A percentile compares a stretch with the other conserved stretches of the same genome.
phyloP scores from a whole-genome alignment of 2,888 invertebrate species.

The Parelbella ahira region DNA sequence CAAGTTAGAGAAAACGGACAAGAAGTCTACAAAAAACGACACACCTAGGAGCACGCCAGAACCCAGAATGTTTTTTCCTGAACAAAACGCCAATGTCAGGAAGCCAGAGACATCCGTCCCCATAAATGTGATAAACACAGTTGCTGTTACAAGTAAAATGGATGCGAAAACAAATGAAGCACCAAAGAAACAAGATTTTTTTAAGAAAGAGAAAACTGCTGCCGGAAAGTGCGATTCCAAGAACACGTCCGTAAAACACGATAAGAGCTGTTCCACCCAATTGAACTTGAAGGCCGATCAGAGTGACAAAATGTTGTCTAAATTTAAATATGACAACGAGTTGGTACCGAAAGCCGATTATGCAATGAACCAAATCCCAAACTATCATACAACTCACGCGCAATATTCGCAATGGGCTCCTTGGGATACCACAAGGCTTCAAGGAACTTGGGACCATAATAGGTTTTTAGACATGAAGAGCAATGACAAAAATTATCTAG shows the following conservation, averaged over 20 bases:
- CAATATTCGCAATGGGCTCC: conserved; percentile 84
- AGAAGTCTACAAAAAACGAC: conserved; percentile 58
- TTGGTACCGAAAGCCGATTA: conserved; percentile 82
- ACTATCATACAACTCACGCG: conserved; percentile 82
- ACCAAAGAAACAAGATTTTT: conserved; percentile 75
- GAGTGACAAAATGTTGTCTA: conserved; percentile 75
- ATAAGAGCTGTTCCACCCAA: conserved; percentile 63
- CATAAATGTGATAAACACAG: conserved; percentile 69
- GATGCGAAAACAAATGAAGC: conserved; percentile 63
- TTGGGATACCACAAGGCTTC: conserved; percentile 77
- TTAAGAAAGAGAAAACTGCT: conserved; percentile 73
- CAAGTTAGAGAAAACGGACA: conserved; percentile 69
- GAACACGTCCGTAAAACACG: conserved; percentile 63
- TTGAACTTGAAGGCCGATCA: conserved; percentile 63
- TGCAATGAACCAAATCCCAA: conserved; percentile 83
- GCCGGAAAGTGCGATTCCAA: conserved; percentile 60
- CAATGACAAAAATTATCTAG: conserved; percentile 79
- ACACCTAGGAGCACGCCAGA: conserved; percentile 68
- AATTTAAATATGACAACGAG: conserved; percentile 76
- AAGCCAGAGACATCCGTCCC: conserved; percentile 71
- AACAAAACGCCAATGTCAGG: conserved; percentile 52
- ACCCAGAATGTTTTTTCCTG: conserved; percentile 73
- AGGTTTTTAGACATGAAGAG: conserved; percentile 72
- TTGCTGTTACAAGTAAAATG: conserved; percentile 54
- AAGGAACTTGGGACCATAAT: conserved; percentile 76